Conservation (phyloP, 2,888 invertebrate genomes). For the Allolobophora icterica region DNA sequence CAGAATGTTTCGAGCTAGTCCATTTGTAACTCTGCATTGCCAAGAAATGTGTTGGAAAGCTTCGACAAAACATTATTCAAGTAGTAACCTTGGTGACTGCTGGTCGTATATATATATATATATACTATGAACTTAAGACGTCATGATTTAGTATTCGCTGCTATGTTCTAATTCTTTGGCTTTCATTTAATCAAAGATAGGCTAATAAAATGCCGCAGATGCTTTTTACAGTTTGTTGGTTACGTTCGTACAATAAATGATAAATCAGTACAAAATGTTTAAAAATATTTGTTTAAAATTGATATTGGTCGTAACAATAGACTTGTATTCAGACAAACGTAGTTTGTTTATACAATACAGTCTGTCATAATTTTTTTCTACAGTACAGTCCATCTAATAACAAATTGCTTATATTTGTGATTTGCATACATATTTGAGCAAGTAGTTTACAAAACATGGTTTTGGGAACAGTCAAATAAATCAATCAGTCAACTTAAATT, state of each 20-base stretch:
- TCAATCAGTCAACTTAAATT: too few relatives aligned
- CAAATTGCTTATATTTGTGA: too few relatives aligned
- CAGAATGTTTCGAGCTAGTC: neutral
- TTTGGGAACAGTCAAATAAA: too few relatives aligned
- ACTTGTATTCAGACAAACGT: neutral
- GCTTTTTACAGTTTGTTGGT: neutral
- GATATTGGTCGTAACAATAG: neutral
- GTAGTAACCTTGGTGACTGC: neutral
- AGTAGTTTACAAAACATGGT: too few relatives aligned
- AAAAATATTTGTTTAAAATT: neutral
- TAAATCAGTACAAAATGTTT: neutral
- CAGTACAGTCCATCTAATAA: too few relatives aligned
- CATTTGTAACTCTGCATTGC: neutral
- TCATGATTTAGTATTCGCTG: neutral
- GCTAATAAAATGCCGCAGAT: neutral
- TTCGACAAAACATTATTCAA: neutral
- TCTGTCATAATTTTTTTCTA: too few relatives aligned
- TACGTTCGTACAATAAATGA: constrained; percentile 5
- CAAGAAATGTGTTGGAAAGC: neutral
- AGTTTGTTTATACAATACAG: too few relatives aligned
- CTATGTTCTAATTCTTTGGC: neutral
- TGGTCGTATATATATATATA: neutral
- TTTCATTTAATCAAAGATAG: constrained; percentile 17
- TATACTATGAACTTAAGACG: neutral
- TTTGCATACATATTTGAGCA: too few relatives aligned